These are phyloP conservation scores for Drosophila rufa DNA, from an alignment of 1,140 invertebrate genomes.

Conservation along the genomic window DNA sequence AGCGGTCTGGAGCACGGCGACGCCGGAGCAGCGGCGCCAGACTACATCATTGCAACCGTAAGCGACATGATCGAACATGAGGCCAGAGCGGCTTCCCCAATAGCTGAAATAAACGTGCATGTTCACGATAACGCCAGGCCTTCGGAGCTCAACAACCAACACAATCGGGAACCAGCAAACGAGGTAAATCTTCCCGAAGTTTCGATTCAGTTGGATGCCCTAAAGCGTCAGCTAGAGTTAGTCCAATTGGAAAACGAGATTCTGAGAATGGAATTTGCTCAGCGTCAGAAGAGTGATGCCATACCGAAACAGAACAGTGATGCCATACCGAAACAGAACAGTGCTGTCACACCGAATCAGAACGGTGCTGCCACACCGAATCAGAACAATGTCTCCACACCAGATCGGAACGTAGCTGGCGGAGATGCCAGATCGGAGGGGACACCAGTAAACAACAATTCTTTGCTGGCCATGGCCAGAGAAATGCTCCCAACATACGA, in stretches of 20 bases:
- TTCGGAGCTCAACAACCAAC: too few relatives aligned
- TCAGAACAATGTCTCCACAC: background rate
- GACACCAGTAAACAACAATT: background rate
- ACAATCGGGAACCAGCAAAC: too few relatives aligned
- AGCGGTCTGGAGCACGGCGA: too few relatives aligned
- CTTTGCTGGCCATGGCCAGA: background rate
- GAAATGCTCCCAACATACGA: conserved; percentile 3
- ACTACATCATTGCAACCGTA: too few relatives aligned
- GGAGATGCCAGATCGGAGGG: background rate
- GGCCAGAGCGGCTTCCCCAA: too few relatives aligned
- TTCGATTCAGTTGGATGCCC: background rate
- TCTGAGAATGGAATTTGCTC: background rate
- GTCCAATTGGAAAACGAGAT: conserved; percentile 2
- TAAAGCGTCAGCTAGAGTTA: background rate
- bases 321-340: too few relatives aligned
- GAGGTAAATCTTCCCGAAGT: background rate
- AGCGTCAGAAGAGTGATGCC: background rate
- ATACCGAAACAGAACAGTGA: background rate
- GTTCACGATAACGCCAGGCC: too few relatives aligned
- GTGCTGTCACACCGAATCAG: too few relatives aligned
- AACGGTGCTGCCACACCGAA: too few relatives aligned
- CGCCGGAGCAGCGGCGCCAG: too few relatives aligned
- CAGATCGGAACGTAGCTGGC: background rate
- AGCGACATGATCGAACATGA: too few relatives aligned
- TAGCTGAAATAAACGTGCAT: too few relatives aligned